Evolutionary conservation across 2,888 invertebrate species (phyloP), one percentile per base, ranked within the genome.

Genomic region (Drosophila conformis): DNA sequence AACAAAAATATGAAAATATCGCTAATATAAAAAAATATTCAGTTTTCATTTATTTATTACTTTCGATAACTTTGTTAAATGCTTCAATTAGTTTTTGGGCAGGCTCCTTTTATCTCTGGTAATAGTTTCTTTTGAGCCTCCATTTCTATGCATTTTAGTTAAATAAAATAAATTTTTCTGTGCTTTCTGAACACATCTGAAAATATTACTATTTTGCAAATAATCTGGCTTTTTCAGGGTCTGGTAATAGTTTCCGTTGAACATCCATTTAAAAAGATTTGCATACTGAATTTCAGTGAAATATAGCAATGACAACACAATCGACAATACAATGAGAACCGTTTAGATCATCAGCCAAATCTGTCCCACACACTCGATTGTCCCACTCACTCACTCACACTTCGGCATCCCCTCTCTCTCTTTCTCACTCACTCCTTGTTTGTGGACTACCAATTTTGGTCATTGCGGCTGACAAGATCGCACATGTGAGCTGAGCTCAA

Each of bases 401-500:
- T 35, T 33, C 48, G 21, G 18, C 25, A 2, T 5, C 13, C 35
- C 21, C 36, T 8, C 35, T 25, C 3, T 8, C 5, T 13, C 35
- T 27, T 15, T 27, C 27, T 35, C 4, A n/a, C 7, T 21, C 36
- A 27, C 27, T 35, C 4, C n/a, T 13, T 46, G 46, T 46, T 31
- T n/a, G 49, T 38, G 46, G 49, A 76, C 66, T 78, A 15, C 78
- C 78, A 82, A 73, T 68, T 82, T 78, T 82, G 78, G 82, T 73
- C 74, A 78, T 65, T 60, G 68, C 31, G 31, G 33, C 52, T 78
- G 78, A 78, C 78, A 78, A 82, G 36, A 82, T 82, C 78, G 82
- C 73, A 61, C 73, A 81, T 81, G 63, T 27, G 63, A 61, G 62
- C 48, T 58, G 53, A 27, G 18, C 38, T 18, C 38, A 38, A 38